phyloP scores from a whole-genome alignment of 2,888 invertebrate genomes.

The Cephonodes hylas region DNA sequence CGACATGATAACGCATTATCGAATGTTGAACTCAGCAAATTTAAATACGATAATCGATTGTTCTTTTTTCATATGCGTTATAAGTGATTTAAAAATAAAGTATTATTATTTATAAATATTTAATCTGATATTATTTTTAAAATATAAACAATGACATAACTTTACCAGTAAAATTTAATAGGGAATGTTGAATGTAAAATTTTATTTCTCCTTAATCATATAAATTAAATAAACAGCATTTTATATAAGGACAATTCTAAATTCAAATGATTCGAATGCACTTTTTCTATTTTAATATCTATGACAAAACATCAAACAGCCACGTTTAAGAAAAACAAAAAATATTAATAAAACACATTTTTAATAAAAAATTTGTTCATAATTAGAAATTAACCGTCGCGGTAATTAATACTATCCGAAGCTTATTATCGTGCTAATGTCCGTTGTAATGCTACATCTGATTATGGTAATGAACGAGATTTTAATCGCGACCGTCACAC shows the following conservation, averaged over 20 bases:
- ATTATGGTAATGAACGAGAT: conserved; percentile 2
- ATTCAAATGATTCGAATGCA: too few species aligned
- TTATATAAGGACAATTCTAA: too few species aligned
- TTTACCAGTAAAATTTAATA: too few species aligned
- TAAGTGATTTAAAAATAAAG: too few species aligned
- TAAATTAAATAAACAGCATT: too few species aligned
- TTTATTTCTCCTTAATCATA: too few species aligned
- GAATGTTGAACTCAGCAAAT: conserved; percentile 2
- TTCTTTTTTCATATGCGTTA: too few species aligned
- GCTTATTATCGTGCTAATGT: background rate
- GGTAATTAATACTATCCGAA: background rate
- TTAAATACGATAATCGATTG: background rate
- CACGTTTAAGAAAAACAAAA: background rate
- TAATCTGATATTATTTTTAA: too few species aligned
- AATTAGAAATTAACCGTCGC: background rate
- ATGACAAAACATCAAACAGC: background rate
- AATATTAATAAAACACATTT: background rate
- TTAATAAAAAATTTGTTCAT: background rate
- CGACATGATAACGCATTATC: conserved; percentile 19
- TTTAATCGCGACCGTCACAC: background rate
- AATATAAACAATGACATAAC: too few species aligned
- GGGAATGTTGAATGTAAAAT: too few species aligned
- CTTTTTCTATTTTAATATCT: too few species aligned
- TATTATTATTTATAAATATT: too few species aligned
- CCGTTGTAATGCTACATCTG: background rate